phyloP scores from a whole-genome alignment of 1,140 invertebrate genomes.

The Megathymus violae region DNA sequence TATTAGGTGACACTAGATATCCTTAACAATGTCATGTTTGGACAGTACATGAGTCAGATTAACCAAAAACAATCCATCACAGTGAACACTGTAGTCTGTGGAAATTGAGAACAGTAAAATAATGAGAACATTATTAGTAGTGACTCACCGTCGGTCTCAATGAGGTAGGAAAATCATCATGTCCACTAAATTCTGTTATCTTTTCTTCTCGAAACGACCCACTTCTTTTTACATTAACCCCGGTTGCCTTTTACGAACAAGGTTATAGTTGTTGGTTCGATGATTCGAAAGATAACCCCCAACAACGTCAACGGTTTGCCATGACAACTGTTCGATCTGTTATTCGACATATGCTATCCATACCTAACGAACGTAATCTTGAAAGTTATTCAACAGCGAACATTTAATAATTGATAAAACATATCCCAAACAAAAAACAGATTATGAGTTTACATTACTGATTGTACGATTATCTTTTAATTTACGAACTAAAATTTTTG shows the following conservation, averaged over 20 bases:
- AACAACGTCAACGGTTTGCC: constrained; percentile 20
- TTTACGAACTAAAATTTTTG: no score
- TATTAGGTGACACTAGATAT: no score
- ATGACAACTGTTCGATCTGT: constrained; percentile 3
- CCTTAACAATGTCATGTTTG: not conserved
- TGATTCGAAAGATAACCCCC: constrained; percentile 34
- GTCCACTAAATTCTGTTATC: constrained; percentile 24
- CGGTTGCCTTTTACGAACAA: constrained; percentile 41
- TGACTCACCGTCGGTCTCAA: constrained; percentile 33
- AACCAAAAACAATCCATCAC: not conserved
- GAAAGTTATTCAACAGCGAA: no score
- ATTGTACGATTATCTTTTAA: no score
- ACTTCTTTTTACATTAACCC: constrained; percentile 39
- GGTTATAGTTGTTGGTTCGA: constrained; percentile 42
- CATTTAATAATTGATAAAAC: no score
- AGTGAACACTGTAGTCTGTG: not conserved
- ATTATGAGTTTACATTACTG: no score
- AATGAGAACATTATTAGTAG: constrained; percentile 20
- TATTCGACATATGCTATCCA: no score
- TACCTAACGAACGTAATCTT: no score
- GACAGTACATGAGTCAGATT: not conserved
- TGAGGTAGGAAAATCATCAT: constrained; percentile 23
- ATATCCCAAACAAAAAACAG: no score
- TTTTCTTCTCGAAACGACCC: constrained; percentile 21
- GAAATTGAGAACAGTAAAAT: constrained; percentile 7